Conservation (phyloP, 2,113 vertebrate species). For the Rhea americana region DNA sequence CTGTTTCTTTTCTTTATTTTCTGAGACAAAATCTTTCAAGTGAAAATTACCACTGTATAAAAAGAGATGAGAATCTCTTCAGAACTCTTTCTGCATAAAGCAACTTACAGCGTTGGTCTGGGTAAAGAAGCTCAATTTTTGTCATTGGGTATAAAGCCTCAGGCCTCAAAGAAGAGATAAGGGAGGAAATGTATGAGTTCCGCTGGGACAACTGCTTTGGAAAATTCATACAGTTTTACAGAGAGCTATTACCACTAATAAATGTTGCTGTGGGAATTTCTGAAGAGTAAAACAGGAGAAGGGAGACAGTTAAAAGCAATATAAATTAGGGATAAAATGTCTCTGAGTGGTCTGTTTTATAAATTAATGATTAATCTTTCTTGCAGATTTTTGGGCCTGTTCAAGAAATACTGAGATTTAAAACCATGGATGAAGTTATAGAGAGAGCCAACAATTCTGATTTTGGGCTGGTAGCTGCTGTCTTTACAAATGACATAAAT, state of each 20-base stretch:
- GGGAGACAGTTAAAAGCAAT: background rate
- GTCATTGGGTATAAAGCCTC: background rate
- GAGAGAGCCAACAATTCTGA: constrained; percentile 96
- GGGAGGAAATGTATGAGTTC: background rate
- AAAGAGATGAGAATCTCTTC: background rate
- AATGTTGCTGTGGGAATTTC: background rate
- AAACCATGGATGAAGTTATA: constrained; percentile 96
- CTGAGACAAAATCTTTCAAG: background rate
- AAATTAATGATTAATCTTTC: background rate
- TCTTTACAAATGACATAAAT: constrained; percentile 96
- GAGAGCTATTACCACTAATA: background rate
- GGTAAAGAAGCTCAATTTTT: background rate
- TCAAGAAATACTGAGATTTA: constrained; percentile 97
- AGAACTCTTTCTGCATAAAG: background rate
- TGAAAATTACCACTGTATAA: background rate
- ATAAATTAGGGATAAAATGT: background rate
- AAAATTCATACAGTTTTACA: background rate
- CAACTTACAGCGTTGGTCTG: background rate
- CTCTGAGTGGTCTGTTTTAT: background rate
- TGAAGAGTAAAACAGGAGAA: background rate
- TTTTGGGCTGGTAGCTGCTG: constrained; percentile 92
- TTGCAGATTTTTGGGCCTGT: constrained; percentile 97
- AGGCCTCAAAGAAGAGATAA: background rate
- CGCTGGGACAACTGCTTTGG: background rate
- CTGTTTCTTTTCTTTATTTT: background rate